Evolutionary conservation across 2,113 vertebrate species (phyloP), one percentile per base, ranked within the genome.

Genomic region (Ranitomeya variabilis): DNA sequence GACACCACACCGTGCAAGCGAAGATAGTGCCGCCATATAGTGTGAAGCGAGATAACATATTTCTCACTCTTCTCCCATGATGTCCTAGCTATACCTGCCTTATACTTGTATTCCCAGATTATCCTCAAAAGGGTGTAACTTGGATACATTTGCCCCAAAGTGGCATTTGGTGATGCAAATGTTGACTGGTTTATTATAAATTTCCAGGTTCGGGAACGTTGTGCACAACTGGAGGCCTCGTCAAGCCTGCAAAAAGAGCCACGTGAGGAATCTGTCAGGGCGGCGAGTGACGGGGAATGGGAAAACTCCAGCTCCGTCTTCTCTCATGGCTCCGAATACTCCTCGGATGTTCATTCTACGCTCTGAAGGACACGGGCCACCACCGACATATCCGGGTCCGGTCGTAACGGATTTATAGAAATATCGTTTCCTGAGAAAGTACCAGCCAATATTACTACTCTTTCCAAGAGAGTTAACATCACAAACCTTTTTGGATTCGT

Each of bases 281-380:
- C 11, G 14, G 12, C 23, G 3, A 88, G 87, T n/a, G 87, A 88
- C 13, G 13, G 16, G 2, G 80, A 88, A 15, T 88, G 87, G 87
- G 87, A 88, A 9, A 77, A 19, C 37, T 45, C 37, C 21, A 84
- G 16, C 87, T 88, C 87, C 11, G 60, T 83, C 73, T 83, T 88
- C 19, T 83, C 87, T 12, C 71, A 84, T 8, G 14, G 77, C 10
- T 87, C 86, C 16, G 23, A 66, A 4, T 31, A 54, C 16, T 69
- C 78, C 13, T 87, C 64, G 0, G 78, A 81, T 8, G 54, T 64
- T 14, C 45, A 84, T n/a, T 77, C 26, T 19, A 23, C 86, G 19
- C 78, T 23, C 2, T 80, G 78, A 87, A 8, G 45, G 8, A 13
- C 57, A 55, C 23, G 77, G 54, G 9, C 2, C 71, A 45, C 16